Percentiles rank a stretch among this genome's conserved stretches.
Evolutionary conservation across 2,888 invertebrate species (phyloP).

Genomic region (Nomada flava): DNA sequence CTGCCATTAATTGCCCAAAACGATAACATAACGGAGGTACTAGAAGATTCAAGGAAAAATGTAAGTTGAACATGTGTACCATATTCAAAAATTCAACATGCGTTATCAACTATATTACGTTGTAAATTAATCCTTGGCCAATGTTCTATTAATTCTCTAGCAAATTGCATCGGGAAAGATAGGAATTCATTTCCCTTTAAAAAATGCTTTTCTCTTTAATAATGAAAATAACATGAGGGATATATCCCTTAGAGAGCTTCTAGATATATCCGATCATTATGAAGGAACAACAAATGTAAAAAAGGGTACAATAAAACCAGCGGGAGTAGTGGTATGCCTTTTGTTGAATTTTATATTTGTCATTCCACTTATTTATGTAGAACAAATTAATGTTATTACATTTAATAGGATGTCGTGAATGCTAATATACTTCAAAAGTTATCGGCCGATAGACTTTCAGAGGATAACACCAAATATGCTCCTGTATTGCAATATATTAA

Average conservation of each 20-base stretch:
- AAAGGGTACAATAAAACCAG: conserved; percentile 64
- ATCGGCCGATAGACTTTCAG: conserved; percentile 86
- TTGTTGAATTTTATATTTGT: background rate
- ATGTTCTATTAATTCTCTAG: background rate
- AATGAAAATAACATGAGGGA: conserved; percentile 83
- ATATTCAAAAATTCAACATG: background rate
- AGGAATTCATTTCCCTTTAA: conserved; percentile 89
- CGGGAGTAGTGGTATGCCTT: conserved; percentile 68
- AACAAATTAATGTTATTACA: conserved; percentile 66
- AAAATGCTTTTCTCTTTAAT: conserved; percentile 88
- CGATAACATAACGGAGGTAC: conserved; percentile 85
- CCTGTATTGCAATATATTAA: conserved; percentile 88
- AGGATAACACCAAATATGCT: conserved; percentile 83
- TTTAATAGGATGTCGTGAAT: conserved; percentile 86
- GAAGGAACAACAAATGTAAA: conserved; percentile 62
- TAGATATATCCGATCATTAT: conserved; percentile 43
- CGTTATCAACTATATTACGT: no score
- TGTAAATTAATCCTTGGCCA: no score
- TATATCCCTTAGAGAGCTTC: conserved; percentile 72
- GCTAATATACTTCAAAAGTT: conserved; percentile 87
- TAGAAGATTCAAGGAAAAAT: conserved; percentile 89
- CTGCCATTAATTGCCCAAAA: conserved; percentile 88
- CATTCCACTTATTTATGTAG: conserved; percentile 1
- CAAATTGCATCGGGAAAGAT: conserved; percentile 90
- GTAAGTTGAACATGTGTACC: conserved; percentile 78